Percentiles rank a stretch among this genome's conserved stretches.
Conservation (phyloP, 1,140 invertebrate species). For the Belonocnema kinseyi region DNA sequence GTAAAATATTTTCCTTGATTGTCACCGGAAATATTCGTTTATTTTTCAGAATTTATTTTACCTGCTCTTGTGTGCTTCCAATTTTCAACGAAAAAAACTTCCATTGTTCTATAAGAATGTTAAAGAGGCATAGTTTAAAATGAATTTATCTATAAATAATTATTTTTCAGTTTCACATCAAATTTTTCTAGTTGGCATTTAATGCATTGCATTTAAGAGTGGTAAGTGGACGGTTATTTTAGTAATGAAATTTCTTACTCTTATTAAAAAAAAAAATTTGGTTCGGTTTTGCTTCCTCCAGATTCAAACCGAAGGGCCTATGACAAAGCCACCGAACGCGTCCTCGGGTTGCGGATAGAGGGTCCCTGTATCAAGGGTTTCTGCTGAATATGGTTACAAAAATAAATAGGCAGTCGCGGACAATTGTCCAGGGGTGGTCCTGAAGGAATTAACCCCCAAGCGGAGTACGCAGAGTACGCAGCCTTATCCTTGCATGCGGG, state of each 20-base stretch:
- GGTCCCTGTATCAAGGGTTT: too few relatives aligned
- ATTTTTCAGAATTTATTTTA: neutral
- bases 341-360: too few relatives aligned
- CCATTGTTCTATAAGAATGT: neutral
- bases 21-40: too few relatives aligned
- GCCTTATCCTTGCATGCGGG: too few relatives aligned
- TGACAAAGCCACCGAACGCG: too few relatives aligned
- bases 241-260: neutral
- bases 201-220: neutral
- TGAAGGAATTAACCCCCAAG: too few relatives aligned
- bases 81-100: neutral
- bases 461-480: too few relatives aligned
- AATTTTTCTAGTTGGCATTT: neutral
- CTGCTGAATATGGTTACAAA: too few relatives aligned
- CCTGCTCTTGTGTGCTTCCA: neutral
- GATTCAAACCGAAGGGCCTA: too few relatives aligned
- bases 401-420: too few relatives aligned
- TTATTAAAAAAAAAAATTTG: neutral
- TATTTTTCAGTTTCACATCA: neutral
- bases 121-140: too few relatives aligned
- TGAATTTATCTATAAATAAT: neutral
- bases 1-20: slow-evolving; percentile 53
- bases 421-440: too few relatives aligned
- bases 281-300: neutral
- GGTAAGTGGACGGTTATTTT: neutral